Evolutionary conservation across 2,113 vertebrate species (phyloP), one percentile per base, ranked within the genome.

Genomic region (Tragelaphus buxtoni): DNA sequence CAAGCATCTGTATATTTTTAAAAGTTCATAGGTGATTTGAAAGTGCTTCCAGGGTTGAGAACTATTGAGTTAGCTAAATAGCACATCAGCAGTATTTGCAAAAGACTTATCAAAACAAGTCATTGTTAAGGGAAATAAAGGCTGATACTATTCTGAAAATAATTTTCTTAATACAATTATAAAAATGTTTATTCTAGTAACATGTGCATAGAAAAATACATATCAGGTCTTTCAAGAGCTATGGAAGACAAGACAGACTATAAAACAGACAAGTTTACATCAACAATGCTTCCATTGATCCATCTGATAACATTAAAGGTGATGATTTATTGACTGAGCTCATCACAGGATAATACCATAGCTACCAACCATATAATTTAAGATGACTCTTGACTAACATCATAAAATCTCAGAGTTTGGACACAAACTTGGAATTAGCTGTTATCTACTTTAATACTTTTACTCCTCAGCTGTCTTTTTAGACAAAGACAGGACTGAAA

Each of bases 111-210:
- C 65, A 86, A 97, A 97, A 97, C 35, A 96, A 94, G 72, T 26
- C 45, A 90, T 69, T 93, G 65, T 90, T 85, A 79, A 97, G 65
- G 39, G 69, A 98, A 97, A 96, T 90, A 49, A 97, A 74, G 65
- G 32, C 65, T 87, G 55, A 58, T 83, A 90, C 60, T 92, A 45
- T 96, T 95, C 69, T 74, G 61, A 51, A 39, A 93, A 89, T 95
- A 94, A 89, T 95, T 92, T 49, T 89, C 89, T 96, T 97, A 90
- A 88, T 95, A 92, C 90, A 95, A 93, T 90, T 42, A 91, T 87
- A 53, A 86, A 94, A 97, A 88, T 11, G 30, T 39, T 91, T 96
- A 77, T 90, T 87, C 49, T 82, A 93, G 47, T 89, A 84, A 91
- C 47, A 77, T 91, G 94, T 92, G 49, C 61, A 91, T 74, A 87